A percentile compares a stretch with the other conserved stretches of the same genome.
Conservation (phyloP, 2,113 vertebrate genomes). For the Chamaea fasciata region DNA sequence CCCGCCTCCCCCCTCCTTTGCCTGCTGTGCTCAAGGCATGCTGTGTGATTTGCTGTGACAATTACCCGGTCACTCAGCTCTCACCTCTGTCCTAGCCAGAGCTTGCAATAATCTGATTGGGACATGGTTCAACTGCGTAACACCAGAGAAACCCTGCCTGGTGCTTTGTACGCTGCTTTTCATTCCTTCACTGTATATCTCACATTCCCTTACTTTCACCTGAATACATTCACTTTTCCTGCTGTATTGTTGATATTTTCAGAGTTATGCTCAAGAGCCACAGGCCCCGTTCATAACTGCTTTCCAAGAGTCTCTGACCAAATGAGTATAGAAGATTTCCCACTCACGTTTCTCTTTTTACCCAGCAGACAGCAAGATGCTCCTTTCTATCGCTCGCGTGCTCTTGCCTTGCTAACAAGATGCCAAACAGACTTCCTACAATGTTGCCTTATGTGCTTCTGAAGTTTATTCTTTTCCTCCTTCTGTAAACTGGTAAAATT, state of each 20-base stretch:
- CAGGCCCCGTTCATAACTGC: neutral
- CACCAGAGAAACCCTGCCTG: neutral
- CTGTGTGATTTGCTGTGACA: neutral
- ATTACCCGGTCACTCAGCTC: neutral
- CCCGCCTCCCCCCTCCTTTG: neutral
- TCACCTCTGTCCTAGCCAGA: neutral
- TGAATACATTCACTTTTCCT: neutral
- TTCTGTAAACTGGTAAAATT: neutral
- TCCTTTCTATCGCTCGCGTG: neutral
- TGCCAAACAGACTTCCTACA: neutral
- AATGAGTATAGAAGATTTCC: neutral
- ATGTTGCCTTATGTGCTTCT: neutral
- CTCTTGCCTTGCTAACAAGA: neutral
- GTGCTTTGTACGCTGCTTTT: neutral
- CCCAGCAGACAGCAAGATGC: neutral
- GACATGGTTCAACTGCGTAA: neutral
- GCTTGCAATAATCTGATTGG: neutral
- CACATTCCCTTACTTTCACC: neutral
- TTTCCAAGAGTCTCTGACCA: neutral
- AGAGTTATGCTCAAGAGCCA: neutral
- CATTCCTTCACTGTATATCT: neutral
- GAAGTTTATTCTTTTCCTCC: neutral
- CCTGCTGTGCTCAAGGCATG: neutral
- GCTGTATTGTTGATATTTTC: neutral
- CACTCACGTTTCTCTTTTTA: neutral